A percentile compares a stretch with the other conserved stretches of the same genome.
phyloP scores from a whole-genome alignment of 2,113 vertebrate genomes.

The Archilochus colubris region DNA sequence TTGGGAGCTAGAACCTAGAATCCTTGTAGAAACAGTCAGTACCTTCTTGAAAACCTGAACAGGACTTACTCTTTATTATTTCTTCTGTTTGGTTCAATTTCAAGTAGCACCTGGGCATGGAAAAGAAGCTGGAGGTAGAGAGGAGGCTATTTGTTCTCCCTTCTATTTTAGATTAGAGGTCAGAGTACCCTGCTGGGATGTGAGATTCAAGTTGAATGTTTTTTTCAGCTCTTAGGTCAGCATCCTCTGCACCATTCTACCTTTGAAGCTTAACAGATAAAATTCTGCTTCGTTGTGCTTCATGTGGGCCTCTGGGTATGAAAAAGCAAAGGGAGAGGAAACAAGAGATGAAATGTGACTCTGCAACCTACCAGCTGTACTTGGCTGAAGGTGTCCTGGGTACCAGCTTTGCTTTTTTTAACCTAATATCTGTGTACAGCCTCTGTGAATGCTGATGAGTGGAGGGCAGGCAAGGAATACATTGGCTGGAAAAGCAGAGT shows the following conservation, averaged over 20 bases:
- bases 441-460: background rate
- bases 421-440: background rate
- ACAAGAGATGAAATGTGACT: background rate
- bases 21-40: background rate
- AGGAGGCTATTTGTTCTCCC: background rate
- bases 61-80: background rate
- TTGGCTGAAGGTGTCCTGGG: background rate
- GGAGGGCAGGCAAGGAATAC: background rate
- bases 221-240: background rate
- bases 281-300: background rate
- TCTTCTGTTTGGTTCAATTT: background rate
- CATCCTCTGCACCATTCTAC: background rate
- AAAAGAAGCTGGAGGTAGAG: background rate
- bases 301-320: background rate
- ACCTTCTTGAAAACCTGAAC: background rate
- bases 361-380: background rate
- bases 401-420: background rate
- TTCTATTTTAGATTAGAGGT: background rate
- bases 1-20: background rate
- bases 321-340: background rate
- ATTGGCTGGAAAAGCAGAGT: background rate
- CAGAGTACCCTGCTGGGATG: background rate
- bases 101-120: background rate
- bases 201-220: background rate
- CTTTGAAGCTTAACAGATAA: background rate